Evolutionary conservation across 2,888 invertebrate species (phyloP), one percentile per base, ranked within the genome.

Genomic region (Drosophila borealis): DNA sequence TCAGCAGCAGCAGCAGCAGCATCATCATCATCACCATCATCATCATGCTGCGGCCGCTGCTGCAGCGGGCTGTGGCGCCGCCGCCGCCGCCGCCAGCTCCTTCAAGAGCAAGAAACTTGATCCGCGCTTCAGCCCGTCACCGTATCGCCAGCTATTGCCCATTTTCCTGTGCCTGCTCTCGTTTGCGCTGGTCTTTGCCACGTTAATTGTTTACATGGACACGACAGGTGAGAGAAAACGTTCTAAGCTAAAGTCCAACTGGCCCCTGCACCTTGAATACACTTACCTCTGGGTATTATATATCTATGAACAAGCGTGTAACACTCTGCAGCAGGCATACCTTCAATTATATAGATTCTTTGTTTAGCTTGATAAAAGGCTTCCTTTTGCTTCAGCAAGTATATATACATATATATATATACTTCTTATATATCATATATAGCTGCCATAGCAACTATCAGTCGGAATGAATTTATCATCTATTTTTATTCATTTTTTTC

Each of bases 141-240:
- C 91, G 70, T 92, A 92, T 75, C 91, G 92, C 77, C 92, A 92
- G 77, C 92, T 95, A 66, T 91, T 95, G 87, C 96, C 96, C 0
- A 94, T 96, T 36, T 94, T 95, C 49, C 93, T 96, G 74, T 96
- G 96, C 93, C 93, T 96, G 75, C 93, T 96, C 70, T 96, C 96
- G 10, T 96, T 96, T 93, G 96, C 96, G 65, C 95, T 96, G 34
- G 96, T 96, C 34, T 96, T 96, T 95, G 95, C 96, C 11, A 94
- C 96, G 89, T 93, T 96, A 76, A 94, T 96, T 46, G 94, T 96
- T 78, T 96, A 96, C 92, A 96, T 96, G 95, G 96, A 96, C 91
- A 96, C 95, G 81, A 95, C 95, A 93, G 96, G 96, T 96, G 92
- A 94, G 91, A 62, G 29, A 37, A 53, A 14, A 45, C 37, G 5